Evolutionary conservation across 92 coral and sea anemone species (phyloP), one percentile per base, ranked within the genome.

Genomic region (Porites lobata): DNA sequence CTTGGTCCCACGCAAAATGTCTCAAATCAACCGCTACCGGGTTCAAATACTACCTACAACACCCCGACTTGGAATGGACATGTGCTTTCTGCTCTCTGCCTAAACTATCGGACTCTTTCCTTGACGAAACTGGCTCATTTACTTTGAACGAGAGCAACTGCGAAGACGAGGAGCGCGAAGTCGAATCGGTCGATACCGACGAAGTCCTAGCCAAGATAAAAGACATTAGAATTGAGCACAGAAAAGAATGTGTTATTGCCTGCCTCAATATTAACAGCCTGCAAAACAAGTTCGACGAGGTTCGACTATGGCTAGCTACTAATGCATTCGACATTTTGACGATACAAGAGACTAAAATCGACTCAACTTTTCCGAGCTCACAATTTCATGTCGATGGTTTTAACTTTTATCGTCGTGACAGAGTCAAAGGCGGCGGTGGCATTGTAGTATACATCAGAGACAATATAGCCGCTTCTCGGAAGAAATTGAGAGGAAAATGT

Each of bases 1-100:
- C 24, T 22, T 32, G 92, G 92, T 75, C 79, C 26, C 92, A 89
- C 85, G 87, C 89, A 9, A 89, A 83, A 47, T 89, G 89, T 62
- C 77, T 89, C 13, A 64, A 79, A 26, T 47, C 84, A 56, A 47
- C 89, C 7, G 65, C 1, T 12, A 51, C 65, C 19, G 56, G 43
- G 10, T 76, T 83, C n/a, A 64, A 83, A 77, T 75, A 83, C 83
- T 83, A 83, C 53, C 79, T 89, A 64, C 54, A 83, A 8, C 56
- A 89, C 50, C 85, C 89, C 18, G 20, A 66, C n/a, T 32, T 75
- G 61, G 85, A 89, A 26, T 89, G 92, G 89, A 85, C 89, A 7
- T 90, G 93, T 63, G 32, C 89, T 56, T 57, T 69, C 38, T 90
- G 92, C 79, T 61, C 86, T 20, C 73, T 90, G 50, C 86, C 92